Conservation (phyloP, 2,888 invertebrate genomes). For the Pheosia gnoma region DNA sequence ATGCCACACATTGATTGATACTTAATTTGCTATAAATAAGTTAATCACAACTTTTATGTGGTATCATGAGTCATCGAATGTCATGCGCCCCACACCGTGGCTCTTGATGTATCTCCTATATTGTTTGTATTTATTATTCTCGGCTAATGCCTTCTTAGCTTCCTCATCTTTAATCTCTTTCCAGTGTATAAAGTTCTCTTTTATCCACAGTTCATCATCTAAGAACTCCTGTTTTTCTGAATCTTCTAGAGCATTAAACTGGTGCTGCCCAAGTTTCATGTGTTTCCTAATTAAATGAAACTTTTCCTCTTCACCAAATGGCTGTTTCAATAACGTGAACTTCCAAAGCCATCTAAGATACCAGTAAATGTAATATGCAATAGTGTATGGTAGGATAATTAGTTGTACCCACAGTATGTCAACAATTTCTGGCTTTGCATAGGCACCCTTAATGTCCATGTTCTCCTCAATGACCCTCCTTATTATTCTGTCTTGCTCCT, state of each 20-base stretch:
- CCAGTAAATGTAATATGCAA: constrained; percentile 89
- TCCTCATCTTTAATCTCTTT: constrained; percentile 93
- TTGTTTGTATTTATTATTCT: constrained; percentile 94
- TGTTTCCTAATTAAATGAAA: constrained; percentile 91
- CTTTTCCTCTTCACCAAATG: constrained; percentile 93
- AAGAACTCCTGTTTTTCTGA: constrained; percentile 89
- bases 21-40: constrained; percentile 21
- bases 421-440: constrained; percentile 91
- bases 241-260: constrained; percentile 90
- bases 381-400: constrained; percentile 90
- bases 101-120: constrained; percentile 95
- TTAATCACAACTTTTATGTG: constrained; percentile 13
- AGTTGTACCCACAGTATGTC: constrained; percentile 94
- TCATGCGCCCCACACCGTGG: constrained; percentile 94
- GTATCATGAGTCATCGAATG: constrained; percentile 92
- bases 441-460: constrained; percentile 97
- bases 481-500: constrained; percentile 92
- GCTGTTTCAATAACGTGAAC: constrained; percentile 88
- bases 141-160: constrained; percentile 92
- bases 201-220: constrained; percentile 91
- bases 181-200: constrained; percentile 91
- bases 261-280: constrained; percentile 88
- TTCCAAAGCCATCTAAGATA: constrained; percentile 92
- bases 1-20: constrained; percentile 20
- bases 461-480: constrained; percentile 94